Base-by-base conservation (phyloP, 1,140 invertebrate species). In the Physella acuta region DNA sequence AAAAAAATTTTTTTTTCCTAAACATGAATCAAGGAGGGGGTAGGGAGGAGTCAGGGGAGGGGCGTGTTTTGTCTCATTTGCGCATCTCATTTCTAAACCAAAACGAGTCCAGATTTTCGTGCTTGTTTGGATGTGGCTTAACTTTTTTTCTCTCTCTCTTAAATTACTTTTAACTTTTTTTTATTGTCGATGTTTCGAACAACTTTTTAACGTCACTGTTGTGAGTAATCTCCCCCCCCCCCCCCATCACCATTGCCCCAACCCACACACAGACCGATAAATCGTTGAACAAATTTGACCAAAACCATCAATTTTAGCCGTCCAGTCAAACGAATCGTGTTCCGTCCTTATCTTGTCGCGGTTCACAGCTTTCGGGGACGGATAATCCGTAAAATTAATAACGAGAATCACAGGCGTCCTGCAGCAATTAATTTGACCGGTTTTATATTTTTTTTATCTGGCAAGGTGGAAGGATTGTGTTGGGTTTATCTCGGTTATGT, bases 11-110 rank as follows among this genome's bases (percentile, higher is more conserved):
- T 44, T 44, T 20, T 44, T 44, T 44, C n/a, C n/a, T n/a, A 31
- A 53, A 20, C 5, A 20, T 52, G 28, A 28, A 53, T 16, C 3
- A 52, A 20, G 49, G 26, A 66, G 28, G 37, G 26, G 37, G n/a
- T n/a, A n/a, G 26, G 24, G 24, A 53, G 49, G 51, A 60, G 24
- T 26, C 36, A 28, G 3, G 20, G 60, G 16, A 3, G 34, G 28
- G 36, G 49, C 24, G 64, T 31, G 64, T 67, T 67, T 28, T 67
- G 64, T 58, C n/a, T 34, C 56, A 58, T 58, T 58, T 58, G 31
- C 56, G 17, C 36, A 34, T 58, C 30, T 58, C 30, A 58, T 58
- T 58, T 34, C 56, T 24, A 34, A 20, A 34, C 36, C 56, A 34
- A 34, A 34, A 20, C 30, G 28, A 58, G 56, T 20, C 36, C 30